Evolutionary conservation across 2,113 vertebrate species (phyloP).

Genomic region (Setophaga petechia): DNA sequence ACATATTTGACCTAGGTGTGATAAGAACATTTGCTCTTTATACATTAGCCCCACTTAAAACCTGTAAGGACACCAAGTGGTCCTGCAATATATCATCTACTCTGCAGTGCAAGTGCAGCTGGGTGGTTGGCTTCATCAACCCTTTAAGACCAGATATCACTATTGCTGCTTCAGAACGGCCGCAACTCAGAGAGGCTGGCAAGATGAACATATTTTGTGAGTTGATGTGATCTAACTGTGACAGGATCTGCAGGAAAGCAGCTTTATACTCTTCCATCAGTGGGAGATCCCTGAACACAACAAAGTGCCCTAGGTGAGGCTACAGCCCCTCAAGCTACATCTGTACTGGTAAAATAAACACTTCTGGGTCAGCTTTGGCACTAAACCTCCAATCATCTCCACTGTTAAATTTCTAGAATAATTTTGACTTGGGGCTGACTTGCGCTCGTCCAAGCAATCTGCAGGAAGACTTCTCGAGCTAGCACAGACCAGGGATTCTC

Average conservation of each 20-base stretch:
- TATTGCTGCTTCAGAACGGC: neutral
- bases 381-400: neutral
- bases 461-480: neutral
- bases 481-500: neutral
- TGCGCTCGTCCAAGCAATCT: neutral
- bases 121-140: neutral
- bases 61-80: slow-evolving; percentile 15
- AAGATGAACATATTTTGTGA: neutral
- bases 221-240: neutral
- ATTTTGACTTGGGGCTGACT: neutral
- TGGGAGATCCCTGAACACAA: neutral
- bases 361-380: neutral
- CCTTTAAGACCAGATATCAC: neutral
- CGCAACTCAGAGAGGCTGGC: neutral
- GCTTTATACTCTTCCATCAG: neutral
- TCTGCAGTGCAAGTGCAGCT: neutral
- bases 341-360: neutral
- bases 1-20: slow-evolving; percentile 39
- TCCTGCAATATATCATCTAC: slow-evolving; percentile 12
- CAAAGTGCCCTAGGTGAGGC: neutral
- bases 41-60: slow-evolving; percentile 28
- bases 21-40: slow-evolving; percentile 51
- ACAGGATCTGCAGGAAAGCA: neutral
- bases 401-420: neutral
- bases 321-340: neutral